phyloP scores from a whole-genome alignment of 2,888 invertebrate genomes.

The Perithous albicinctus region DNA sequence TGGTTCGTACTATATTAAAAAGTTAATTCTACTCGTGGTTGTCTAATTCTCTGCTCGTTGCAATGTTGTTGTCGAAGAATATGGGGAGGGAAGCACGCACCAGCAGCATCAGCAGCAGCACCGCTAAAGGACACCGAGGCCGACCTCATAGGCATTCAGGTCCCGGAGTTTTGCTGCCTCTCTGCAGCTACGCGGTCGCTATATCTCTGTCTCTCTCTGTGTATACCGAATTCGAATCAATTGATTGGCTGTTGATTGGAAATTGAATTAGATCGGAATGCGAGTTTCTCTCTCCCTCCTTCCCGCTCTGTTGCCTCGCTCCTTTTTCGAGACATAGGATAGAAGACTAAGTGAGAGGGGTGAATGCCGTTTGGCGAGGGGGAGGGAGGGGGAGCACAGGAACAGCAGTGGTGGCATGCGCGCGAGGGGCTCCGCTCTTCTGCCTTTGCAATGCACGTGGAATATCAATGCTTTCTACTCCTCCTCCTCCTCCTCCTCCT shows the following conservation, averaged over 20 bases:
- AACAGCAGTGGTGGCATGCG: constrained; percentile 35
- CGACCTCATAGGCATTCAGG: constrained; percentile 82
- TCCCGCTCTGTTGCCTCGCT: constrained; percentile 13
- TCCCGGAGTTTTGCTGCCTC: constrained; percentile 75
- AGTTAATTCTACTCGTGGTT: constrained; percentile 76
- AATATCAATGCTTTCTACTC: constrained; percentile 81
- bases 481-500: constrained; percentile 21
- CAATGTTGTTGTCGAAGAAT: constrained; percentile 63
- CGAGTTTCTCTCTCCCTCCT: constrained; percentile 82
- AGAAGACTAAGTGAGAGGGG: constrained; percentile 66
- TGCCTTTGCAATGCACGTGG: constrained; percentile 78
- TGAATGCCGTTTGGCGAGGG: constrained; percentile 58
- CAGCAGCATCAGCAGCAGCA: background rate
- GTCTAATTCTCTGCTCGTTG: constrained; percentile 70
- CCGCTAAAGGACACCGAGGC: constrained; percentile 50
- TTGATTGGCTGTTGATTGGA: constrained; percentile 87
- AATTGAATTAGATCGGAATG: constrained; percentile 87
- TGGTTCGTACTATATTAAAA: constrained; percentile 67
- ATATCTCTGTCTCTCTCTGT: constrained; percentile 71
- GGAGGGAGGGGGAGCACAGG: constrained; percentile 20
- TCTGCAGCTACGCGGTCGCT: constrained; percentile 67
- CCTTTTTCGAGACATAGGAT: constrained; percentile 67
- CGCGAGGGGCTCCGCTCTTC: constrained; percentile 77
- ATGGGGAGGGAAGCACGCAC: constrained; percentile 46
- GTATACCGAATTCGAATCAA: constrained; percentile 86